Conservation (phyloP, 1,140 invertebrate species). For the Laupala kohalensis region DNA sequence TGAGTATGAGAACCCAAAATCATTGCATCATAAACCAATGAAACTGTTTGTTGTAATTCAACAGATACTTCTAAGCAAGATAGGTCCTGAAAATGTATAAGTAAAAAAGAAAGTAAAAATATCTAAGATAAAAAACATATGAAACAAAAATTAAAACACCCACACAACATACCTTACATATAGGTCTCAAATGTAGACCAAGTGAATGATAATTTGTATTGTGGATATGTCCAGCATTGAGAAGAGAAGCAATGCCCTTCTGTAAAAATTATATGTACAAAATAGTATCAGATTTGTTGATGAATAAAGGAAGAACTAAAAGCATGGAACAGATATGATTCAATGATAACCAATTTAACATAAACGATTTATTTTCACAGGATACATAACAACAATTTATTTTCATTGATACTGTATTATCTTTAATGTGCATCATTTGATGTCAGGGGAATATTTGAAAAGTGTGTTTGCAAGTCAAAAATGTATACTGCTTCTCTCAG, state of each 20-base stretch:
- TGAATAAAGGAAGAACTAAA: too few species aligned
- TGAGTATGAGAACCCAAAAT: constrained; percentile 36
- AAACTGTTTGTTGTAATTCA: constrained; percentile 71
- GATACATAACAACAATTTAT: neutral
- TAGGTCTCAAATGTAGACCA: constrained; percentile 66
- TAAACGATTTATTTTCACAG: neutral
- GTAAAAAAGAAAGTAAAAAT: constrained; percentile 14
- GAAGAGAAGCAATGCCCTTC: constrained; percentile 67
- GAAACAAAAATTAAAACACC: neutral
- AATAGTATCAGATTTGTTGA: too few species aligned
- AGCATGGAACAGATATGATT: too few species aligned
- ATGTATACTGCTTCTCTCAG: too few species aligned
- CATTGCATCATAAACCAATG: constrained; percentile 71
- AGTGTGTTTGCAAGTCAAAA: too few species aligned
- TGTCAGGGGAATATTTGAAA: too few species aligned
- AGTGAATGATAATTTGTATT: constrained; percentile 89
- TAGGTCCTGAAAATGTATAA: constrained; percentile 27
- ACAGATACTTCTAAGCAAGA: constrained; percentile 49
- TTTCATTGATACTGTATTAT: too few species aligned
- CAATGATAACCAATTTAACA: constrained; percentile 8
- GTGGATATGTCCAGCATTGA: constrained; percentile 85
- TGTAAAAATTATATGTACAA: constrained; percentile 28
- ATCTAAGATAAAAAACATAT: neutral
- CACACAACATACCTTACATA: constrained; percentile 44
- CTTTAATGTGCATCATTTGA: too few species aligned